Percentiles rank a stretch among this genome's conserved stretches.
These are phyloP conservation scores for Apodemia duryi DNA, from an alignment of 2,888 invertebrate genomes.

Conservation along the genomic window DNA sequence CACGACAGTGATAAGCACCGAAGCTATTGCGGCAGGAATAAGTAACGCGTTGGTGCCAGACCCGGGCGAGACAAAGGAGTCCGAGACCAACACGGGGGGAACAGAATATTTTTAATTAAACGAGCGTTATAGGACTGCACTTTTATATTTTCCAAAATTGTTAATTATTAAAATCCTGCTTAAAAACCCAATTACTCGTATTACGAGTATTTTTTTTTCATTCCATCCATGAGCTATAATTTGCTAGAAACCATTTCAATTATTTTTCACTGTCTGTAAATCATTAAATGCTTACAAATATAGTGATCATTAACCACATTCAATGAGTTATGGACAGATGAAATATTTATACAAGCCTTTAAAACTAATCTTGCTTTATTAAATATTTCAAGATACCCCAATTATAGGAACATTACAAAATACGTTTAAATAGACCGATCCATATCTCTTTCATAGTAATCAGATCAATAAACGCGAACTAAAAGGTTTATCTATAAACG, in stretches of 20 bases:
- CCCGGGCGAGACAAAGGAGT: too few relatives aligned
- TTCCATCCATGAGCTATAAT: background rate
- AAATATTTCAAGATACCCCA: background rate
- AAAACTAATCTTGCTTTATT: background rate
- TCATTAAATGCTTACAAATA: background rate
- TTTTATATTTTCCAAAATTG: too few relatives aligned
- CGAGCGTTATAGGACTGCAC: too few relatives aligned
- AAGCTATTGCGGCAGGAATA: too few relatives aligned
- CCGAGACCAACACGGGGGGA: too few relatives aligned
- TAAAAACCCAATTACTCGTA: too few relatives aligned
- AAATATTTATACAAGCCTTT: background rate
- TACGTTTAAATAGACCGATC: background rate
- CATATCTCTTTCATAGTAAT: background rate
- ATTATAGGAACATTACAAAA: background rate
- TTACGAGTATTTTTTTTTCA: too few relatives aligned
- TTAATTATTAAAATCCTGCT: too few relatives aligned
- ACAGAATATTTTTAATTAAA: too few relatives aligned
- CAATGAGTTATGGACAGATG: background rate
- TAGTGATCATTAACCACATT: constrained; percentile 5
- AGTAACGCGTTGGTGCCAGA: too few relatives aligned
- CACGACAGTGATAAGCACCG: too few relatives aligned
- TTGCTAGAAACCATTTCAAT: background rate
- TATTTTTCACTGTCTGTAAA: background rate
- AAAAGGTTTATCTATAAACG: constrained; percentile 1
- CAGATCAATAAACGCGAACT: background rate